Evolutionary conservation across 2,113 vertebrate genomes (phyloP).

Genomic region (Accipiter cooperii): DNA sequence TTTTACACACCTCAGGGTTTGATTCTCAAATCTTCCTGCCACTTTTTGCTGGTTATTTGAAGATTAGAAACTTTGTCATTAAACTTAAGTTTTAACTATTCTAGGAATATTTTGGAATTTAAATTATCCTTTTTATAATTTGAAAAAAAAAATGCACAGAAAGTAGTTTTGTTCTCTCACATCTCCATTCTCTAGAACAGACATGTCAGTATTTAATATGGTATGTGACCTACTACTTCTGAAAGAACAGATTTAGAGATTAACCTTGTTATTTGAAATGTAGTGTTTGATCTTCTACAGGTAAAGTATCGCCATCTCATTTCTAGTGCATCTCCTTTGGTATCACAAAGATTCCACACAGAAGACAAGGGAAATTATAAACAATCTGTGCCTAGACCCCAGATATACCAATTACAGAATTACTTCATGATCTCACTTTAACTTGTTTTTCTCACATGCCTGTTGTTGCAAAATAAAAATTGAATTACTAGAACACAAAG

Average conservation of each 20-base stretch:
- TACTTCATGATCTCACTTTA: not conserved
- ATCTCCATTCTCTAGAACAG: not conserved
- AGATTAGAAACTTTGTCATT: constrained; percentile 4
- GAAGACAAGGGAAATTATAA: not conserved
- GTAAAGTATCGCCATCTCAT: not conserved
- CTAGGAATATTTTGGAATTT: not conserved
- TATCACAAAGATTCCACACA: not conserved
- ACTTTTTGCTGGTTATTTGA: constrained; percentile 51
- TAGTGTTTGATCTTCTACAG: not conserved
- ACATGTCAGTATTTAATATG: not conserved
- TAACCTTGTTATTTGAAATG: not conserved
- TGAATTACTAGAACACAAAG: not conserved
- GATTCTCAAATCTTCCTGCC: constrained; percentile 82
- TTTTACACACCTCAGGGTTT: constrained; percentile 82
- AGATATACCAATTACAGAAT: not conserved
- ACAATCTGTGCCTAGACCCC: not conserved
- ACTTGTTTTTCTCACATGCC: not conserved
- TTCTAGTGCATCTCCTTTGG: not conserved
- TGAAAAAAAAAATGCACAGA: not conserved
- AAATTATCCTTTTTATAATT: not conserved
- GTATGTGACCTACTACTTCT: not conserved
- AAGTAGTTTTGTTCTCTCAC: not conserved
- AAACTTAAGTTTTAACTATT: not conserved
- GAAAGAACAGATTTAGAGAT: not conserved
- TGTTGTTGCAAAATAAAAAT: not conserved